These are phyloP conservation scores for Drosophila gunungcola DNA, from an alignment of 1,140 invertebrate species.

Conservation along the genomic window DNA sequence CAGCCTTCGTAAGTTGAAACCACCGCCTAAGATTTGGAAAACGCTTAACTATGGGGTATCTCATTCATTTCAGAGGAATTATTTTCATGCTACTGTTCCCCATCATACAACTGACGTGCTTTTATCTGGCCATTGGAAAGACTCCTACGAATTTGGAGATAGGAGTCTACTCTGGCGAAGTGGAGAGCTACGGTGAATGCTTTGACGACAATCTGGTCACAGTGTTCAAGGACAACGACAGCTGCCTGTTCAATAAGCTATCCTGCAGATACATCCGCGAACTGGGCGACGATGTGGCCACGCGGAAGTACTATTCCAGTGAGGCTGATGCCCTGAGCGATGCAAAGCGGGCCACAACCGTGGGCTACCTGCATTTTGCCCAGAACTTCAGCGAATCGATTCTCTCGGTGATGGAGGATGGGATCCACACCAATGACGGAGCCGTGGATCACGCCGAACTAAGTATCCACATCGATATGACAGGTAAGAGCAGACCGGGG, in stretches of 20 bases:
- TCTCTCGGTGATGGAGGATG: conserved; percentile 86
- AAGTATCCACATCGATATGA: conserved; percentile 85
- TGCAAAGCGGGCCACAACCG: conserved; percentile 87
- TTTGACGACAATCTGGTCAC: conserved; percentile 69
- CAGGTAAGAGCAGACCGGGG: conserved; percentile 45
- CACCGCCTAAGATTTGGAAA: not conserved
- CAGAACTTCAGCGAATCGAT: conserved; percentile 91
- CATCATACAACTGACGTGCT: conserved; percentile 91
- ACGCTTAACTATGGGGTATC: too few relatives aligned
- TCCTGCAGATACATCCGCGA: conserved; percentile 87
- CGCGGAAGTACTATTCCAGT: conserved; percentile 59
- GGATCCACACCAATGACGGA: conserved; percentile 84
- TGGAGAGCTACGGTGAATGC: conserved; percentile 76
- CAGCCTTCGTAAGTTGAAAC: conserved; percentile 87
- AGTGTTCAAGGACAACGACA: conserved; percentile 51
- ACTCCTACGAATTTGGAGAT: conserved; percentile 90
- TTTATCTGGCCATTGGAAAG: conserved; percentile 92
- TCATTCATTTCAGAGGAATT: conserved; percentile 87
- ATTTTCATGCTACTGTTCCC: conserved; percentile 93
- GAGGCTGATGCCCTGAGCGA: conserved; percentile 86
- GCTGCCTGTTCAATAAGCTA: conserved; percentile 86
- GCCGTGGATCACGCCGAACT: conserved; percentile 87
- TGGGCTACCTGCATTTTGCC: conserved; percentile 90
- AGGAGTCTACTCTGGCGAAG: conserved; percentile 92
- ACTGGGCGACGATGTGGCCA: conserved; percentile 85